Evolutionary conservation across 2,888 invertebrate species (phyloP).

Genomic region (Argynnis bischoffii): DNA sequence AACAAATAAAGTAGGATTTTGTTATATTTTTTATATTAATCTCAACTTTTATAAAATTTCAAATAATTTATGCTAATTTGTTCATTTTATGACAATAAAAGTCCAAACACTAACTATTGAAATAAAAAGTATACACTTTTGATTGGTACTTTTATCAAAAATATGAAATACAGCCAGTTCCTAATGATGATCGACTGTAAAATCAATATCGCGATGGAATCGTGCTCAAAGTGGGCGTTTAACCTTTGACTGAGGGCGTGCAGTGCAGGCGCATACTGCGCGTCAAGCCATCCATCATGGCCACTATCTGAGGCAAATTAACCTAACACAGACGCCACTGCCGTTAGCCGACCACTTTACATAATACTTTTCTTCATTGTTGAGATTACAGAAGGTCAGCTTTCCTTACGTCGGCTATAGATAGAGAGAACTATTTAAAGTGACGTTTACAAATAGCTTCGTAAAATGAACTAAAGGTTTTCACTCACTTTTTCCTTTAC

Average conservation of each 20-base stretch:
- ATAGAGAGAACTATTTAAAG: constrained; percentile 53
- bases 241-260: constrained; percentile 72
- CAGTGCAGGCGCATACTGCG: constrained; percentile 63
- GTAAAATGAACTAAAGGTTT: constrained; percentile 65
- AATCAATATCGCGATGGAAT: constrained; percentile 75
- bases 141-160: constrained; percentile 3
- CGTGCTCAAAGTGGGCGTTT: constrained; percentile 79
- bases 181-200: constrained; percentile 68
- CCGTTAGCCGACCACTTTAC: constrained; percentile 50
- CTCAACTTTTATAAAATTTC: too few species aligned
- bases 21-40: too few species aligned
- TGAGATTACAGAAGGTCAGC: constrained; percentile 41
- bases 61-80: too few species aligned
- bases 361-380: constrained; percentile 30
- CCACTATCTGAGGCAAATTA: constrained; percentile 74
- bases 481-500: constrained; percentile 67
- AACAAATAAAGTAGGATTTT: too few species aligned
- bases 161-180: constrained; percentile 55
- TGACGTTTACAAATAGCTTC: constrained; percentile 72
- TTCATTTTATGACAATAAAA: too few species aligned
- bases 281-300: constrained; percentile 74
- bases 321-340: constrained; percentile 67
- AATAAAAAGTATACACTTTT: constrained; percentile 1
- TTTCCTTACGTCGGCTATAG: constrained; percentile 12
- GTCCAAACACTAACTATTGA: too few species aligned